Conservation (phyloP, 1,140 invertebrate species). For the Drosophila orena region DNA sequence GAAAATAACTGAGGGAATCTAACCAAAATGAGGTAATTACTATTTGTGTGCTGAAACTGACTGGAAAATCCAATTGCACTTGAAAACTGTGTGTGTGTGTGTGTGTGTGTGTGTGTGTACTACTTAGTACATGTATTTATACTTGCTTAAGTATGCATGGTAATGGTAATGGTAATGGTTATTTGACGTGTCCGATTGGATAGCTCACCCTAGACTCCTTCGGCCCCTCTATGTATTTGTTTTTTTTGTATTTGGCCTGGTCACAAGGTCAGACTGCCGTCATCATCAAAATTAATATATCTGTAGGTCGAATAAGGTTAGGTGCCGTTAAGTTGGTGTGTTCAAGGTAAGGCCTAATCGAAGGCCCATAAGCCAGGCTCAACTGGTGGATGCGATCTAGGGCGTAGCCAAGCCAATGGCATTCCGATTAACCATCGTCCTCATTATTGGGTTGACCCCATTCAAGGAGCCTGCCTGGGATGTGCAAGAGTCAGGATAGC, state of each 20-base stretch:
- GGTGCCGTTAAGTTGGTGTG: slow-evolving; percentile 10
- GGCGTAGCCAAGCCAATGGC: slow-evolving; percentile 33
- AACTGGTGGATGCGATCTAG: slow-evolving; percentile 42
- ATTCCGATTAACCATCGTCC: slow-evolving; percentile 36
- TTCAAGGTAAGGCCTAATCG: slow-evolving; percentile 38
- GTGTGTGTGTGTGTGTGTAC: slow-evolving; percentile 2
- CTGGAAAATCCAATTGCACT: slow-evolving; percentile 23
- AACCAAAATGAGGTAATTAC: slow-evolving; percentile 38
- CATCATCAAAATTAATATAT: slow-evolving; percentile 45
- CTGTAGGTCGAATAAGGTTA: slow-evolving; percentile 48
- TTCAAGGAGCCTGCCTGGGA: slow-evolving; percentile 33
- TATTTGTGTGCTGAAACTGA: background rate
- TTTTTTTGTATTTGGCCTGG: slow-evolving; percentile 24
- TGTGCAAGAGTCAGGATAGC: slow-evolving; percentile 23
- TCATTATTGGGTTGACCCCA: slow-evolving; percentile 45
- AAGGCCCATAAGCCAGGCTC: slow-evolving; percentile 21
- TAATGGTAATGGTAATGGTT: slow-evolving; percentile 40
- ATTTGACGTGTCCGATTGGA: slow-evolving; percentile 47
- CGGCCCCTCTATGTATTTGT: slow-evolving; percentile 13
- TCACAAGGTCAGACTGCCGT: slow-evolving; percentile 43
- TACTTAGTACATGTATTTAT: slow-evolving; percentile 27
- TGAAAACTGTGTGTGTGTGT: slow-evolving; percentile 8
- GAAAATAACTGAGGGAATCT: slow-evolving; percentile 16
- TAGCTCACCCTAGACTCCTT: slow-evolving; percentile 19
- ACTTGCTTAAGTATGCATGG: slow-evolving; percentile 33